Evolutionary conservation across 1,140 invertebrate species (phyloP), one percentile per base, ranked within the genome.

Genomic region (Drepana arcuata): DNA sequence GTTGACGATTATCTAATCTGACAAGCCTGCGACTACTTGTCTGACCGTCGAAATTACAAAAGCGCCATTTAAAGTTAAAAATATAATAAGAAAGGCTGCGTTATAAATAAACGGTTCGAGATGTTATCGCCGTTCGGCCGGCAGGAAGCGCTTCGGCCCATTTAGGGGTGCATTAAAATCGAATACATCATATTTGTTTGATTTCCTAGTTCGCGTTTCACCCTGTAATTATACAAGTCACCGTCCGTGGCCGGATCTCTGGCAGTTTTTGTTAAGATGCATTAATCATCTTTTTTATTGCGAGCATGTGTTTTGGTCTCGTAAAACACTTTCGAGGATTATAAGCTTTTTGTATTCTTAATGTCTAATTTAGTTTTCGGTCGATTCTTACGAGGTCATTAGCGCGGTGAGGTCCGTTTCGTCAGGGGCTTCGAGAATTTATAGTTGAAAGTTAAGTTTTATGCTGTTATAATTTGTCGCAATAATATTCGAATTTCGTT

Each of bases 181-280:
- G 67, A 72, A 82, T 82, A 82, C 78, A 82, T 82, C 78, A 82
- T 79, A 79, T 82, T 82, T 82, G 78, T 82, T 82, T 82, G 78
- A 82, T 82, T 82, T 82, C 74, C 73, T 77, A 79, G 74, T 74
- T 77, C 65, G 56, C 67, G 64, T 79, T 79, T 72, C 64, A 74
- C 71, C 73, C 75, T 77, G 69, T 82, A 77, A 82, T 82, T 82
- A 82, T 79, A 74, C 64, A 69, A 82, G 69, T 72, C 64, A 75
- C 74, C 78, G 74, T 53, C 63, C 70, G 52, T 66, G 61, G 64
- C 66, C 61, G 54, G 62, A 77, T 81, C 70, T 69, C 44, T 59
- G 56, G 42, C 49, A 31, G 49, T 70, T 75, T 59, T 79, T 70
- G 53, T 69, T 41, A 48, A 65, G 66, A 65, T 64, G 72, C 72